Evolutionary conservation across 2,797 vertebrate species (phyloP), one percentile per base, ranked within the genome.

Genomic region (Microtus obscurus): DNA sequence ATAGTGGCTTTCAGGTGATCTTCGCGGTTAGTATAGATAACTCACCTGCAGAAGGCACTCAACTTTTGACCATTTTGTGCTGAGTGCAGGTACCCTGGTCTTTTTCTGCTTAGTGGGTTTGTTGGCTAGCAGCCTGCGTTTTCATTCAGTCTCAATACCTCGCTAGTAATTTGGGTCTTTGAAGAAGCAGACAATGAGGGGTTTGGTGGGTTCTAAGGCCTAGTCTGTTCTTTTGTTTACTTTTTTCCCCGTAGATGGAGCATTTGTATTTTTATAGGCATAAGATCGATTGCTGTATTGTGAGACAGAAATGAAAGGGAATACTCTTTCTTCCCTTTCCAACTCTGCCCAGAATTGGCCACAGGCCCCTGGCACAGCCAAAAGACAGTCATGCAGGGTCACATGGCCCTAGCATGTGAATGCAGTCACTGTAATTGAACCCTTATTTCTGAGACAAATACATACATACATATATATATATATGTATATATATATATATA

Each of bases 381-480:
- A 93, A 21, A 10, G 80, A 83, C 86, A 43, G 73, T 88, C 69
- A 71, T 61, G 87, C 90, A 27, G 27, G 61, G 95, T 96, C 90
- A 81, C 88, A 53, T 61, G 94, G 48, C 45, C 73, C 21, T 29
- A 83, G 76, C 8, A 65, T 63, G 7, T 90, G 96, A 92, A 96
- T 95, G 83, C 6, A 0, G 6, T 77, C 43, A 67, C 95, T 85
- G 69, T 97, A 97, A 98, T 96, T 97, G 95, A 80, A 89, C 53
- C 91, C 85, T 96, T 97, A 97, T 96, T 96, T 97, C 77, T 6
- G 93, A 97, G 95, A 96, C 87, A 37, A 37, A 23, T 71, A 37
- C 10, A 21, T 37, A 19, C 10, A 7, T 37, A n/a, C 3, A 8
- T 0, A 19, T 21, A 17, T 21, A 6, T 71, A 19, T 21, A 19